Evolutionary conservation across 2,113 vertebrate species (phyloP).

Genomic region (Neodon shergylaensis): DNA sequence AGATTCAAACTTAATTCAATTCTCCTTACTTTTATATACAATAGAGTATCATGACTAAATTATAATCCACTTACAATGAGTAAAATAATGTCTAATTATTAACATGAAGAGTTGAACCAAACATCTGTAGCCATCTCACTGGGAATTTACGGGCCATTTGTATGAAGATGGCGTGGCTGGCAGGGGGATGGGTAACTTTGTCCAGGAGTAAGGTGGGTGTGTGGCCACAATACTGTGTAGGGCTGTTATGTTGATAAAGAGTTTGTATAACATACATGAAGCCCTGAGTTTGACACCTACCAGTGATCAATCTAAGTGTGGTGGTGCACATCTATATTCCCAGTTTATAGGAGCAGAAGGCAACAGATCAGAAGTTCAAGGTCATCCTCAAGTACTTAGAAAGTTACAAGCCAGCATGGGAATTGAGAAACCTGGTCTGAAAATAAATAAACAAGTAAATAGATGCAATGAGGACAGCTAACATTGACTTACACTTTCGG

Average conservation of each 20-base stretch:
- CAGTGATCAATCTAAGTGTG: neutral
- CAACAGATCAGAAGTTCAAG: neutral
- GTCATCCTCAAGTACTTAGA: neutral
- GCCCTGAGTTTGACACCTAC: neutral
- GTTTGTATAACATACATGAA: neutral
- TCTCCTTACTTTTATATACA: neutral
- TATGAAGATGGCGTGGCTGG: neutral
- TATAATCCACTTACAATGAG: neutral
- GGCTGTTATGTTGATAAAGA: neutral
- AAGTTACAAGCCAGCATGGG: neutral
- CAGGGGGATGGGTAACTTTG: neutral
- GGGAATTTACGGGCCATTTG: neutral
- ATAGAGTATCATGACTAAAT: neutral
- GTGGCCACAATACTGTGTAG: constrained; percentile 42
- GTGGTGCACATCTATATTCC: neutral
- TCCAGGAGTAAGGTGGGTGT: neutral
- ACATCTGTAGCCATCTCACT: neutral
- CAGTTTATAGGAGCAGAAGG: neutral
- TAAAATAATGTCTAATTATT: neutral
- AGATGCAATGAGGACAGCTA: neutral
- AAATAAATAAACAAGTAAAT: neutral
- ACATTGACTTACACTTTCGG: constrained; percentile 5
- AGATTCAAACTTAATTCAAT: constrained; percentile 69
- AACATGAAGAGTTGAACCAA: neutral
- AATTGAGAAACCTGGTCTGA: neutral